Conservation (phyloP, 2,888 invertebrate species). For the Tetramorium bicarinatum region DNA sequence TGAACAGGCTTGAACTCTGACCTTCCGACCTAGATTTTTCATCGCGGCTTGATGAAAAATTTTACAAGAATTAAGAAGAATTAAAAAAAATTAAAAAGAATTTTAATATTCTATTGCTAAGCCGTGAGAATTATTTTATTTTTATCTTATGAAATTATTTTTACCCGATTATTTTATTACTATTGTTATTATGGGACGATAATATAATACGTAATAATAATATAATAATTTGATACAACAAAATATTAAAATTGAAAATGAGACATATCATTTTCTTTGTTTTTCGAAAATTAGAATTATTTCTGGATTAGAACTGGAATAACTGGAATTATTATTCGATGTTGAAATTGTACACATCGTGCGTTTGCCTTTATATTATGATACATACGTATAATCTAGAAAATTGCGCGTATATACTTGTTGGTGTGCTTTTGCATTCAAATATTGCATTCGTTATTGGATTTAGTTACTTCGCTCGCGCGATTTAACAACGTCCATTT, state of each 20-base stretch:
- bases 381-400: constrained; percentile 5
- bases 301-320: background rate
- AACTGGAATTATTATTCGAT: background rate
- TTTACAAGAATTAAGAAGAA: background rate
- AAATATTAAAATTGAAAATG: background rate
- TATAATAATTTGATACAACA: background rate
- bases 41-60: background rate
- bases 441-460: constrained; percentile 41
- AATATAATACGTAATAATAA: background rate
- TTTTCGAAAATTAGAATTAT: background rate
- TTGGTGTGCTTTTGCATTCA: constrained; percentile 15
- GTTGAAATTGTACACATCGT: background rate
- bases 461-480: constrained; percentile 20
- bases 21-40: constrained; percentile 8
- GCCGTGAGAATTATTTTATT: background rate
- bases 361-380: background rate
- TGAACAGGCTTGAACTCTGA: constrained; percentile 3
- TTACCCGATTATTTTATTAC: background rate
- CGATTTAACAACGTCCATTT: constrained; percentile 30
- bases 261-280: background rate
- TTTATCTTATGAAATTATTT: background rate
- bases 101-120: background rate
- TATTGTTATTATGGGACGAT: background rate
- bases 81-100: background rate
- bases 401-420: constrained; percentile 2